A percentile compares a stretch with the other conserved stretches of the same genome.
These are phyloP conservation scores for Clunio marinus DNA, from an alignment of 2,888 invertebrate species.

Conservation along the genomic window DNA sequence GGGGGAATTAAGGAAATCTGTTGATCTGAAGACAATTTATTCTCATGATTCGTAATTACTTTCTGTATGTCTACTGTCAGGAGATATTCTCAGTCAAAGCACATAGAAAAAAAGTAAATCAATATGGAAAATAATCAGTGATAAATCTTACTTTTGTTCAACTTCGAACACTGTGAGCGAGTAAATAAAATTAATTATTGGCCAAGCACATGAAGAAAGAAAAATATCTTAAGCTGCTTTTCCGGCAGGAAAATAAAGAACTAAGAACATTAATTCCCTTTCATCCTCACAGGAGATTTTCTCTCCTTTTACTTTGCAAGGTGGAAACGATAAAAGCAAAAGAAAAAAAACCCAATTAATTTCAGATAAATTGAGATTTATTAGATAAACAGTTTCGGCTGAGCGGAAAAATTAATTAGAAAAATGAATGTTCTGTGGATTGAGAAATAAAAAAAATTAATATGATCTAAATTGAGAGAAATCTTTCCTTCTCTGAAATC, in stretches of 20 bases:
- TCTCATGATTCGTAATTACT: no score
- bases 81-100: no score
- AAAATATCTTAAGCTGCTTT: background rate
- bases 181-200: slow-evolving; percentile 30
- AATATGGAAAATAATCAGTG: background rate
- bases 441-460: background rate
- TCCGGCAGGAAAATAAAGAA: background rate
- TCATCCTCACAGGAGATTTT: slow-evolving; percentile 3
- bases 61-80: no score
- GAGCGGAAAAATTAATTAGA: slow-evolving; percentile 35
- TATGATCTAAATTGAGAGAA: no score
- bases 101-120: background rate
- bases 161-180: background rate
- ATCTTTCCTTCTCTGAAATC: no score
- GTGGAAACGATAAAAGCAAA: background rate
- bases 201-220: background rate
- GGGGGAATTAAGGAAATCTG: no score
- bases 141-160: slow-evolving; percentile 20
- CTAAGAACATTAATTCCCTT: slow-evolving; percentile 13
- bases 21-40: no score
- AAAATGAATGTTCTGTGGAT: slow-evolving; percentile 21
- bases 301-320: background rate
- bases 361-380: slow-evolving; percentile 39
- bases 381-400: slow-evolving; percentile 33
- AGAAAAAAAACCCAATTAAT: slow-evolving; percentile 36